Conservation (phyloP, 2,113 vertebrate species). For the Rhegmatorhina hoffmannsi region DNA sequence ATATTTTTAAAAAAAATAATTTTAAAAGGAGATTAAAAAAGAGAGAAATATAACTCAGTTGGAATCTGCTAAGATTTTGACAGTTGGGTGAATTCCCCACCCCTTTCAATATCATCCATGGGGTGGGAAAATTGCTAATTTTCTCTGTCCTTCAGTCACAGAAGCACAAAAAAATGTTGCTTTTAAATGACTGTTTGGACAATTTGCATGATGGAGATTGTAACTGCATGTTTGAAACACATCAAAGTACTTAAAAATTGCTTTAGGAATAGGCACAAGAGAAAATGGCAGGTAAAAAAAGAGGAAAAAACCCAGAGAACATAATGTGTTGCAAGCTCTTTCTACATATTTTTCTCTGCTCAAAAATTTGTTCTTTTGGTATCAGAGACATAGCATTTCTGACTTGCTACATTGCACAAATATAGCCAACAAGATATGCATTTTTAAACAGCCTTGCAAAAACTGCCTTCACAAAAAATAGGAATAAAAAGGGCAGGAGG, state of each 20-base stretch:
- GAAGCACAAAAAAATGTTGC: not conserved
- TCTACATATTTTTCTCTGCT: not conserved
- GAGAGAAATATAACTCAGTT: not conserved
- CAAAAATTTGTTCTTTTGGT: not conserved
- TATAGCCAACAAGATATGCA: not conserved
- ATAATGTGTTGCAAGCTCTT: not conserved
- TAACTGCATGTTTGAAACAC: not conserved
- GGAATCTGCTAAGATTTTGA: not conserved
- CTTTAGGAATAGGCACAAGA: not conserved
- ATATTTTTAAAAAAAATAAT: not conserved
- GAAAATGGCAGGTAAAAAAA: not conserved
- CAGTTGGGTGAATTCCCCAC: not conserved
- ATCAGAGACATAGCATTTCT: not conserved
- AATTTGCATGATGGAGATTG: slow-evolving; percentile 17
- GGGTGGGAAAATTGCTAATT: not conserved
- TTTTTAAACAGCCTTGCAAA: not conserved
- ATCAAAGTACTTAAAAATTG: not conserved
- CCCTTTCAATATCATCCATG: not conserved
- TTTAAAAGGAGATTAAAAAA: not conserved
- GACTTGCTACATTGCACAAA: not conserved
- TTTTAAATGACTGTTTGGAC: not conserved
- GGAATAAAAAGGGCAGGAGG: not conserved
- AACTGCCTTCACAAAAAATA: not conserved
- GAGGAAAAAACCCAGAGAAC: not conserved
- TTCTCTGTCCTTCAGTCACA: slow-evolving; percentile 15